Evolutionary conservation across 2,797 vertebrate species (phyloP).

Genomic region (Tauraco hartlaubi): DNA sequence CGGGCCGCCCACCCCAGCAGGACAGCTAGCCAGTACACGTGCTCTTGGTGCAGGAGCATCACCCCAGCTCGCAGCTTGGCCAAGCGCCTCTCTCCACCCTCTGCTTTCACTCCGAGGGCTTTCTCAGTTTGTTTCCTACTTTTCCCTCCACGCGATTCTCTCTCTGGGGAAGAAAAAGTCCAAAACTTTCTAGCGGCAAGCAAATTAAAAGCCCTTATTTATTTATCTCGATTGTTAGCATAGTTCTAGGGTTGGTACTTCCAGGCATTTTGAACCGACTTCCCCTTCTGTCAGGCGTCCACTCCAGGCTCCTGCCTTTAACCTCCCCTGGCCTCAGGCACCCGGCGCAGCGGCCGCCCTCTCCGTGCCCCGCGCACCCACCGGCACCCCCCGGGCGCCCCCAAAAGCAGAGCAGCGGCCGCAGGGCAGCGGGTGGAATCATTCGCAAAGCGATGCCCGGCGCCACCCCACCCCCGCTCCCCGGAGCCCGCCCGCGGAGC

Average conservation of each 20-base stretch:
- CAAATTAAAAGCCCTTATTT: constrained; percentile 1
- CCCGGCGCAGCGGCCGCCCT: neutral
- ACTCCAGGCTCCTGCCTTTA: neutral
- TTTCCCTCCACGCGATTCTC: neutral
- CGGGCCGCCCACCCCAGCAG: neutral
- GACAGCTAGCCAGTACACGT: neutral
- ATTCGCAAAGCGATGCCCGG: neutral
- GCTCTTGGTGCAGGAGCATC: neutral
- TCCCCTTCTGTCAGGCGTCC: constrained; percentile 6
- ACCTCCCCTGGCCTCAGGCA: neutral
- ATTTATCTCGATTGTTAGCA: constrained; percentile 10
- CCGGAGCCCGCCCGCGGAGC: neutral
- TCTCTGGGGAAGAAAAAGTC: neutral
- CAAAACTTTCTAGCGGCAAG: neutral
- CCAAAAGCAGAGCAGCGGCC: too few species aligned
- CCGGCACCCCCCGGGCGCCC: neutral
- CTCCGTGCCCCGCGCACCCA: neutral
- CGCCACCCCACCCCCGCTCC: too few species aligned
- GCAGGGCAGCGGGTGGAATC: too few species aligned
- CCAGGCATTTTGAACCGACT: constrained; percentile 16
- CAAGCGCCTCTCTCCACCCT: neutral
- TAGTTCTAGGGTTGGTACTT: neutral
- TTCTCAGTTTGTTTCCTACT: neutral
- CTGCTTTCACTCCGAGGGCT: neutral
- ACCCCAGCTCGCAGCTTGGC: neutral